phyloP scores from a whole-genome alignment of 2,113 vertebrate species.

The Octodon degus region DNA sequence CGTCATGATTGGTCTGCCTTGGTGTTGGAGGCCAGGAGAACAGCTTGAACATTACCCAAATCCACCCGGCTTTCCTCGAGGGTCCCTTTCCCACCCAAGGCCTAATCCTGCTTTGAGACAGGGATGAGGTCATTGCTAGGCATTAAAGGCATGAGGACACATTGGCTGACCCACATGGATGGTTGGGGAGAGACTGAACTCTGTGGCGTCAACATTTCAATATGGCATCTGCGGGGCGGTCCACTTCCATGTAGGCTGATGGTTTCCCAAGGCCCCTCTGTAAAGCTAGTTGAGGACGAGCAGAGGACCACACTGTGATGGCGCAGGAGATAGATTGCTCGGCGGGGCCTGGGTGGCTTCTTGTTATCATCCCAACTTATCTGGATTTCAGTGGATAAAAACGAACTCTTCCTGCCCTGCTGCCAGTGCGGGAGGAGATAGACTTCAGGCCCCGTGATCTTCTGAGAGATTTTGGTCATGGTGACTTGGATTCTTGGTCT shows the following conservation, averaged over 20 bases:
- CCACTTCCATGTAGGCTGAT: fast-evolving
- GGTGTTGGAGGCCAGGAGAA: not conserved
- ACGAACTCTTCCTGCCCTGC: no score
- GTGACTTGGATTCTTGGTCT: not conserved
- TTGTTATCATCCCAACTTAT: fast-evolving
- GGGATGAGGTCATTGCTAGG: conserved; percentile 22
- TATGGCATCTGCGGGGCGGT: not conserved
- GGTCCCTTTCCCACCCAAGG: conserved; percentile 15
- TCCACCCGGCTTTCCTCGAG: not conserved
- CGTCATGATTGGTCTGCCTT: not conserved
- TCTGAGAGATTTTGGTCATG: not conserved
- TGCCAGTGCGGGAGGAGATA: not conserved
- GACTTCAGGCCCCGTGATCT: not conserved
- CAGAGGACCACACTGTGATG: fast-evolving
- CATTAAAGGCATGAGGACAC: not conserved
- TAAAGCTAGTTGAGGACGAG: not conserved
- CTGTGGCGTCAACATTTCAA: fast-evolving
- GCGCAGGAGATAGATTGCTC: not conserved
- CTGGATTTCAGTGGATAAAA: not conserved
- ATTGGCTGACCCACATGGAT: not conserved
- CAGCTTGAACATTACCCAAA: conserved; percentile 47
- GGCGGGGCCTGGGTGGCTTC: not conserved
- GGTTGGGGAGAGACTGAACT: not conserved
- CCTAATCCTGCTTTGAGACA: conserved; percentile 13
- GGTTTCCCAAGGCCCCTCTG: not conserved